phyloP scores from a whole-genome alignment of 1,140 invertebrate genomes.

The Nomia melanderi region DNA sequence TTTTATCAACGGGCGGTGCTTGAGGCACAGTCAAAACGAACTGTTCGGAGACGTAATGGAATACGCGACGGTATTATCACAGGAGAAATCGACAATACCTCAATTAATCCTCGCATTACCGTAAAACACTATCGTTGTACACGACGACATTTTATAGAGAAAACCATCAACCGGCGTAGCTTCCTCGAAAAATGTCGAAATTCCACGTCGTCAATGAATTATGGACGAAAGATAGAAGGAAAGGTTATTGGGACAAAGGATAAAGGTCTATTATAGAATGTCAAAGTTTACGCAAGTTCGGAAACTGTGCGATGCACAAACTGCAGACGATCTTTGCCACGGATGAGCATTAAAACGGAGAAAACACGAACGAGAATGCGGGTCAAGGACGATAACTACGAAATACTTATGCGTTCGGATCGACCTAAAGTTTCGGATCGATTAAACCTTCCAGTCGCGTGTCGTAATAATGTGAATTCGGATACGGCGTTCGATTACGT shows the following conservation, averaged over 20 bases:
- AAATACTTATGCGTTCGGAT: not conserved
- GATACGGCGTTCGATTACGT: not conserved
- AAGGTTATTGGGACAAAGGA: constrained; percentile 62
- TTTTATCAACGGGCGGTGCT: constrained; percentile 5
- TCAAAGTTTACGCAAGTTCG: not conserved
- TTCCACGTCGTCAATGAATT: not conserved
- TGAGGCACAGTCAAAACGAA: not conserved
- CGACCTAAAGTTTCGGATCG: not conserved
- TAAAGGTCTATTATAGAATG: not conserved
- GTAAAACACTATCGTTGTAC: not conserved
- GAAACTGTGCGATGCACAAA: not conserved
- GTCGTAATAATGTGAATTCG: not conserved
- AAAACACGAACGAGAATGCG: constrained; percentile 2
- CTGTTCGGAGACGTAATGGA: too few relatives aligned
- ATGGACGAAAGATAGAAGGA: not conserved
- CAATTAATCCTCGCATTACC: too few relatives aligned
- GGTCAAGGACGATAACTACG: not conserved
- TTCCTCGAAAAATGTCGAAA: not conserved
- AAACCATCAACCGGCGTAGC: not conserved
- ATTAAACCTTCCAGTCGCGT: not conserved
- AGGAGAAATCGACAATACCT: too few relatives aligned
- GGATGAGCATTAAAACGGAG: not conserved
- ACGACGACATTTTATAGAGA: not conserved
- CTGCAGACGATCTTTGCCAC: constrained; percentile 12
- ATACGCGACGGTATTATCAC: too few relatives aligned